Percentiles rank a stretch among this genome's conserved stretches.
These are phyloP conservation scores for Cephalopachus bancanus DNA, from an alignment of 2,797 vertebrate genomes.

Conservation along the genomic window DNA sequence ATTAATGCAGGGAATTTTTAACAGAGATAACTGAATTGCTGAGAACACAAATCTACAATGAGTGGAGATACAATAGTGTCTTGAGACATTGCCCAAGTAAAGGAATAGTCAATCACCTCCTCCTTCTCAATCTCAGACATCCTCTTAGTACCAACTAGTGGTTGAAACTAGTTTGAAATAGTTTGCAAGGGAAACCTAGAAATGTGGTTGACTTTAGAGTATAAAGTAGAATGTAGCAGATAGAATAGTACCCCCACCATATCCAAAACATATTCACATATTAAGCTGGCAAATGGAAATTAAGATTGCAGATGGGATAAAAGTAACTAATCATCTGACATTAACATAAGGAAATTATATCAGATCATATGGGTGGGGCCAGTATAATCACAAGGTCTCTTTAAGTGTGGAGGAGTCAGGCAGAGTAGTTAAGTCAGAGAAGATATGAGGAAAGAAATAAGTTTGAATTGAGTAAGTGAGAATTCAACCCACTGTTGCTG, in stretches of 20 bases:
- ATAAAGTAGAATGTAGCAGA: background rate
- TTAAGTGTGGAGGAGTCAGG: background rate
- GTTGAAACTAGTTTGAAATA: background rate
- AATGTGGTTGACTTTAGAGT: background rate
- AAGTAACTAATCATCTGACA: background rate
- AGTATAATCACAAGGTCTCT: background rate
- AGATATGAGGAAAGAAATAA: background rate
- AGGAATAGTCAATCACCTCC: background rate
- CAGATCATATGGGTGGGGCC: background rate
- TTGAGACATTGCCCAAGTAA: background rate
- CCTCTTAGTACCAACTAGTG: background rate
- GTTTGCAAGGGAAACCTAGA: background rate
- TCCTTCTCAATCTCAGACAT: background rate
- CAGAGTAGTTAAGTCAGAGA: background rate
- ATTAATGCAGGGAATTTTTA: background rate
- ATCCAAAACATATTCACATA: background rate
- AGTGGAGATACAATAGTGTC: background rate
- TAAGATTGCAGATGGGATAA: background rate
- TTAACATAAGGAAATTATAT: background rate
- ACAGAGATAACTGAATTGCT: background rate
- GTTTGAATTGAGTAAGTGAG: background rate
- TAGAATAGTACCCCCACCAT: background rate
- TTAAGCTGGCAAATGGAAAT: background rate
- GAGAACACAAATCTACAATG: background rate
- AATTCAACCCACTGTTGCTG: background rate